These are phyloP conservation scores for Agrotis segetum DNA, from an alignment of 2,888 invertebrate species.

Conservation along the genomic window DNA sequence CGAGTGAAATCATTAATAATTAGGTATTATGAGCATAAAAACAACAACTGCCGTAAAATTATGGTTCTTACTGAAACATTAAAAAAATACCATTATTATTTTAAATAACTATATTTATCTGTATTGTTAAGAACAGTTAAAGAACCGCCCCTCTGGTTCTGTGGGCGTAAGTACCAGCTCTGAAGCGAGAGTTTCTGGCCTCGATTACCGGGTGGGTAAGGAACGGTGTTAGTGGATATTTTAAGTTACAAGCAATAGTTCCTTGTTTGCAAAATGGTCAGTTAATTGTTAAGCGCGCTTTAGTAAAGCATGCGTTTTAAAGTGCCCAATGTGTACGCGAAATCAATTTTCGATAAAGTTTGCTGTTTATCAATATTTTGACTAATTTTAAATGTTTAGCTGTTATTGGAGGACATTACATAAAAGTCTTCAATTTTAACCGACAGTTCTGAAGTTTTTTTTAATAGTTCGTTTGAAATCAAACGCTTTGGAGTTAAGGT, in stretches of 20 bases:
- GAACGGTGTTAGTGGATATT: not conserved
- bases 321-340: too few relatives aligned
- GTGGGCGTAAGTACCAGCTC: constrained; percentile 33
- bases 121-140: constrained; percentile 39
- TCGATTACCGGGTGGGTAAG: not conserved
- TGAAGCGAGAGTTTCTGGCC: not conserved
- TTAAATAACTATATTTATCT: constrained; percentile 17
- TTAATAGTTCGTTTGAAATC: too few relatives aligned
- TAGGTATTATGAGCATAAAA: not conserved
- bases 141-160: constrained; percentile 3
- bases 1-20: not conserved
- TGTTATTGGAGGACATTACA: too few relatives aligned
- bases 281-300: too few relatives aligned
- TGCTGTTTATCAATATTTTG: too few relatives aligned
- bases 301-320: too few relatives aligned
- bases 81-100: constrained; percentile 22
- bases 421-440: too few relatives aligned
- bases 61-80: not conserved
- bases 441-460: too few relatives aligned
- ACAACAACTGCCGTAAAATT: not conserved
- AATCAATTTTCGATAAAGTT: too few relatives aligned
- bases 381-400: too few relatives aligned
- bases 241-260: not conserved
- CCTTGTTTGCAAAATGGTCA: not conserved
- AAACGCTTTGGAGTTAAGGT: not conserved